phyloP scores from a whole-genome alignment of 2,888 invertebrate species.

The Trissolcus japonicus region DNA sequence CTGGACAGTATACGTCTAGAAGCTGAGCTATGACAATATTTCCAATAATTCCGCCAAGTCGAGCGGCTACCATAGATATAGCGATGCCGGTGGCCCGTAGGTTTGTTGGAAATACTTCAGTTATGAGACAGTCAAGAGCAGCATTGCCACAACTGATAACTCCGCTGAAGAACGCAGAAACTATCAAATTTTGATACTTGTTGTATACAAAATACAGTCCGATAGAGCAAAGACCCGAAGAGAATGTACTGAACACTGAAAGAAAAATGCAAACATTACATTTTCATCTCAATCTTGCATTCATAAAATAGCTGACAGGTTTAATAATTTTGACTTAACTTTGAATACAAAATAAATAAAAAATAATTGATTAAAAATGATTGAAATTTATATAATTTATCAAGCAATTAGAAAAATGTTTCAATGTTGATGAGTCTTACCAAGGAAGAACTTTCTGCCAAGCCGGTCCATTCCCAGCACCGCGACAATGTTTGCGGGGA shows the following conservation, averaged over 20 bases:
- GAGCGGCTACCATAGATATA: constrained; percentile 91
- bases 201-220: constrained; percentile 90
- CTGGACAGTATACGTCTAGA: constrained; percentile 91
- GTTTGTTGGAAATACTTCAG: constrained; percentile 95
- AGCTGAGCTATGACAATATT: constrained; percentile 92
- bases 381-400: no score
- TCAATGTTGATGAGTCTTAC: constrained; percentile 74
- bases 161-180: constrained; percentile 90
- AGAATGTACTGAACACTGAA: constrained; percentile 89
- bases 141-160: constrained; percentile 93
- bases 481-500: constrained; percentile 90
- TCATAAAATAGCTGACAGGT: background rate
- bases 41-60: constrained; percentile 92
- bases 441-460: constrained; percentile 89
- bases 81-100: constrained; percentile 94
- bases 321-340: background rate
- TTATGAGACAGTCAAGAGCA: constrained; percentile 93
- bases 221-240: constrained; percentile 89
- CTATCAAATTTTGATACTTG: constrained; percentile 88
- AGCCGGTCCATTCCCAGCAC: constrained; percentile 89
- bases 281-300: background rate
- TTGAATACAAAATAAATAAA: background rate
- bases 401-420: no score
- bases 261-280: constrained; percentile 58
- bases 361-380: background rate